phyloP scores from a whole-genome alignment of 2,797 vertebrate genomes.

The Spea hammondii region DNA sequence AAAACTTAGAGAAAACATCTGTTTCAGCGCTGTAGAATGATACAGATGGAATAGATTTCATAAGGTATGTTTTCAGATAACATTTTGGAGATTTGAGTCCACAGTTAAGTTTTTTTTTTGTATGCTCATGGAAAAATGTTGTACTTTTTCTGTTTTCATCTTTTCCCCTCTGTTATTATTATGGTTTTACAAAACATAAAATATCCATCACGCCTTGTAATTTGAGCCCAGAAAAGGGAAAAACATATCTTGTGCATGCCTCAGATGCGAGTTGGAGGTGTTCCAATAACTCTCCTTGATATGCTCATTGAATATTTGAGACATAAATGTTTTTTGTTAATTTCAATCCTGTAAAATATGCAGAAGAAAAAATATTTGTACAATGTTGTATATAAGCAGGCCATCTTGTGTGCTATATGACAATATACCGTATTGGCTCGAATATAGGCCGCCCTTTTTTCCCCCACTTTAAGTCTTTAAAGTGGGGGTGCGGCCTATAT shows the following conservation, averaged over 20 bases:
- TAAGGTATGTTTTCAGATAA: conserved; percentile 35
- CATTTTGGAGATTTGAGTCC: conserved; percentile 26
- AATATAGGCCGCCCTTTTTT: no score
- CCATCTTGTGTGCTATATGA: background rate
- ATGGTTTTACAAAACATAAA: conserved; percentile 26
- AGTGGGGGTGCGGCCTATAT: no score
- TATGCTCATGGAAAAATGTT: conserved; percentile 5
- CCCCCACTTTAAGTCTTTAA: no score
- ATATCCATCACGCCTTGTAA: conserved; percentile 13
- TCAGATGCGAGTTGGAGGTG: conserved; percentile 18
- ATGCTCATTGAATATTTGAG: conserved; percentile 13
- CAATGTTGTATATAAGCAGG: no score
- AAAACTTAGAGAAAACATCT: conserved; percentile 41
- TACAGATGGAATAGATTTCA: conserved; percentile 45
- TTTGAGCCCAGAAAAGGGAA: conserved; percentile 23
- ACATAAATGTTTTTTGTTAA: background rate
- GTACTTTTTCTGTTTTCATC: background rate
- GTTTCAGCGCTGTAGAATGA: conserved; percentile 15
- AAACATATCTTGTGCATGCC: background rate
- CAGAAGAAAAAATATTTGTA: background rate
- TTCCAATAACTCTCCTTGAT: conserved; percentile 2
- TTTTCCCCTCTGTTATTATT: conserved; percentile 24
- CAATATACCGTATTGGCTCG: no score
- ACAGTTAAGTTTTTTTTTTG: conserved; percentile 16
- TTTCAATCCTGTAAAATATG: background rate